These are phyloP conservation scores for Zygaena filipendulae DNA, from an alignment of 2,888 invertebrate genomes.

Conservation along the genomic window DNA sequence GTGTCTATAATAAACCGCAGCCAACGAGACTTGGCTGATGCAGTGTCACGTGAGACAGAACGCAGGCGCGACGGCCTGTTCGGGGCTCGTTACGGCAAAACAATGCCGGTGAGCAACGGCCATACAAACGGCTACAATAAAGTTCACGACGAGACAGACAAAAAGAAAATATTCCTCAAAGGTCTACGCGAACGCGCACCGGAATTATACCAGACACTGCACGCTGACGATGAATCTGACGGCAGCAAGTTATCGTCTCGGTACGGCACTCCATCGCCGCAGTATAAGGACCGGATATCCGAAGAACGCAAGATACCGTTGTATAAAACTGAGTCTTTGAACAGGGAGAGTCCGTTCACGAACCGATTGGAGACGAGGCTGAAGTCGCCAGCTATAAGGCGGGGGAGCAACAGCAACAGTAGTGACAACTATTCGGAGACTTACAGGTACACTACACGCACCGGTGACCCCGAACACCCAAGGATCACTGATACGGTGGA, in stretches of 20 bases:
- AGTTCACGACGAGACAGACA: conserved; percentile 63
- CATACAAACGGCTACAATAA: conserved; percentile 54
- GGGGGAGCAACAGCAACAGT: conserved; percentile 74
- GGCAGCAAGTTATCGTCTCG: conserved; percentile 55
- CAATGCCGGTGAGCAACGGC: conserved; percentile 59
- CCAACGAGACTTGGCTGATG: conserved; percentile 79
- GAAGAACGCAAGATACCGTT: conserved; percentile 52
- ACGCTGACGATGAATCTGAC: conserved; percentile 71
- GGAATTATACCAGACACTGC: conserved; percentile 76
- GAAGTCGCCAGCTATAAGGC: conserved; percentile 61
- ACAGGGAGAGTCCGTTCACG: conserved; percentile 55
- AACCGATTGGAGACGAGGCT: conserved; percentile 52
- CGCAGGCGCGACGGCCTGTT: conserved; percentile 63
- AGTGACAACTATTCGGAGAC: conserved; percentile 79
- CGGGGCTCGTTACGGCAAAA: conserved; percentile 67
- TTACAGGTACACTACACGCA: conserved; percentile 74
- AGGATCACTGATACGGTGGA: conserved; percentile 78
- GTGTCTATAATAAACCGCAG: conserved; percentile 88
- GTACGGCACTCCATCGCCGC: conserved; percentile 56
- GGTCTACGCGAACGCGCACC: conserved; percentile 77
- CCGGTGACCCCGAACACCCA: conserved; percentile 74
- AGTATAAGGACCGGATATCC: conserved; percentile 56
- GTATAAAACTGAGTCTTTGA: conserved; percentile 58
- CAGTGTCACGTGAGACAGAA: conserved; percentile 62
- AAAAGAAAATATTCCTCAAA: conserved; percentile 75